A percentile compares a stretch with the other conserved stretches of the same genome.
Conservation (phyloP, 2,888 invertebrate species). For the Thumatha senex region DNA sequence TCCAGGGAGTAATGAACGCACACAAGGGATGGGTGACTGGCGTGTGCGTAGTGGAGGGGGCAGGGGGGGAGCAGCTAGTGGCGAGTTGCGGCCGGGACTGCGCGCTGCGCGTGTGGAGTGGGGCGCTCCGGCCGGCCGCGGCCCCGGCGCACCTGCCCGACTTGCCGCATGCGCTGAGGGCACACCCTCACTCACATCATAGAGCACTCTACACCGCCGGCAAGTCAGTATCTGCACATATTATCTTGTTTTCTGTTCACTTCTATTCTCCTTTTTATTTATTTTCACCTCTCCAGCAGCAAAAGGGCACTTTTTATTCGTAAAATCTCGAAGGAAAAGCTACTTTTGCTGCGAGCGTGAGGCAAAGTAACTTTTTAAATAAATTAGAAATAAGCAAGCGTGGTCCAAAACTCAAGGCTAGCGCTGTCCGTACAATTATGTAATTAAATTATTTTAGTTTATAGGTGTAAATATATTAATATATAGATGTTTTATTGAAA, state of each 20-base stretch:
- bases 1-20: constrained; percentile 87
- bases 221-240: constrained; percentile 84
- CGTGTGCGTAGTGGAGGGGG: constrained; percentile 67
- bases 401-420: too few species aligned
- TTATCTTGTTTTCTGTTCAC: neutral
- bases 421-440: too few species aligned
- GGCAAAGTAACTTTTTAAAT: too few species aligned
- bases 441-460: too few species aligned
- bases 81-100: constrained; percentile 91
- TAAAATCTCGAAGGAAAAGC: too few species aligned
- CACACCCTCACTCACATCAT: constrained; percentile 75
- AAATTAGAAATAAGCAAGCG: too few species aligned
- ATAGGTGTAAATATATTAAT: too few species aligned
- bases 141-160: constrained; percentile 73
- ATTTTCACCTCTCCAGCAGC: too few species aligned
- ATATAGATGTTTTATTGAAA: too few species aligned
- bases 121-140: constrained; percentile 82
- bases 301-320: too few species aligned
- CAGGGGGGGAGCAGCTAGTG: constrained; percentile 67
- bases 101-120: constrained; percentile 89
- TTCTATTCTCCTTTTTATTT: neutral
- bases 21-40: constrained; percentile 95
- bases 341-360: too few species aligned
- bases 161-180: constrained; percentile 86
- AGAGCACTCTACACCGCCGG: constrained; percentile 89